Evolutionary conservation across 2,113 vertebrate species (phyloP).

Genomic region (Anhinga anhinga): DNA sequence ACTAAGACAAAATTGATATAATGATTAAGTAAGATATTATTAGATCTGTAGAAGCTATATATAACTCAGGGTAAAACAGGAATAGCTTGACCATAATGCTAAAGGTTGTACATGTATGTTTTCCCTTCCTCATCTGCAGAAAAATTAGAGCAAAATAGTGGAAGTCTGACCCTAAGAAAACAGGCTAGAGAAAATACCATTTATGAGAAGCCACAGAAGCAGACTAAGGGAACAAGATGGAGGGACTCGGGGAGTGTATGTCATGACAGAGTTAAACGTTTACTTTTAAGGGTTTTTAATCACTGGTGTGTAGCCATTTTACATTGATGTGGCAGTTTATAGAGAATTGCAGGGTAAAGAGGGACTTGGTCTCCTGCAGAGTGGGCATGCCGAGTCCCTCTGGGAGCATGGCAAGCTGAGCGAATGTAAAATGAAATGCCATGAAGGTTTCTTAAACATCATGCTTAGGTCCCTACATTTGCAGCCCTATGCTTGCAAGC

Average conservation of each 20-base stretch:
- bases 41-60: not conserved
- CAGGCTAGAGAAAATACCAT: not conserved
- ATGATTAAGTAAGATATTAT: not conserved
- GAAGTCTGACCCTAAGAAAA: not conserved
- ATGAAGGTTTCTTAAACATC: not conserved
- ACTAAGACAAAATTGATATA: not conserved
- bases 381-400: fast-evolving
- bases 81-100: not conserved
- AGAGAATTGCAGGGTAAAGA: not conserved
- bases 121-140: not conserved
- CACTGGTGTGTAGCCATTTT: fast-evolving
- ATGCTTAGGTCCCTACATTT: not conserved
- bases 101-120: not conserved
- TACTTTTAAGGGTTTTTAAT: not conserved
- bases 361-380: fast-evolving
- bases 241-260: not conserved
- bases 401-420: not conserved
- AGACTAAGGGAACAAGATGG: not conserved
- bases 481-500: not conserved
- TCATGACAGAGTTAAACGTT: not conserved
- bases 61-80: not conserved
- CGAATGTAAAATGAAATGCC: not conserved
- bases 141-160: not conserved
- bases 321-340: not conserved
- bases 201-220: not conserved